Percentiles rank a stretch among this genome's conserved stretches.
Conservation (phyloP, 2,797 vertebrate genomes). For the Tragelaphus oryx region DNA sequence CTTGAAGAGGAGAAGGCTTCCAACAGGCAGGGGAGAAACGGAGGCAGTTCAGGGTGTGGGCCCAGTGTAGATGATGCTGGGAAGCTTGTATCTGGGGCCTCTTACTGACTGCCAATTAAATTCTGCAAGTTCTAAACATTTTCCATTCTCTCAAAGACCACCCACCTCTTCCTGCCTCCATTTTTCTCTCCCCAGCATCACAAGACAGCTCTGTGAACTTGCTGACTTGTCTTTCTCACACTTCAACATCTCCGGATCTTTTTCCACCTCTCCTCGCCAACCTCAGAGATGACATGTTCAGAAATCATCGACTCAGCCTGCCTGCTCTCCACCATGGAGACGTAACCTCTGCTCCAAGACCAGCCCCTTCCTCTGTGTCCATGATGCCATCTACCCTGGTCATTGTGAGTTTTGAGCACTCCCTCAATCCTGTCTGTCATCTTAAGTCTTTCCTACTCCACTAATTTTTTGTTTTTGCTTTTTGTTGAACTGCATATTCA, state of each 20-base stretch:
- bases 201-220: neutral
- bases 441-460: neutral
- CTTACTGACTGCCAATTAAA: neutral
- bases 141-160: neutral
- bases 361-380: neutral
- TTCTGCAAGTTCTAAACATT: neutral
- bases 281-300: neutral
- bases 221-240: neutral
- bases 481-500: neutral
- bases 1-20: conserved; percentile 21
- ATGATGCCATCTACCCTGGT: neutral
- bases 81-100: neutral
- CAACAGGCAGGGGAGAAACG: neutral
- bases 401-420: neutral
- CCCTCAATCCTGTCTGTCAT: neutral
- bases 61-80: neutral
- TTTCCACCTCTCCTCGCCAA: neutral
- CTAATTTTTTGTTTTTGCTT: neutral
- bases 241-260: neutral
- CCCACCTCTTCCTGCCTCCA: neutral
- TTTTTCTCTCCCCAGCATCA: neutral
- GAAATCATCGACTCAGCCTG: neutral
- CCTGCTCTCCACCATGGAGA: neutral
- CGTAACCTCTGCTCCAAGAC: neutral
- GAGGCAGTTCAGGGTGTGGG: neutral